phyloP scores from a whole-genome alignment of 37 sponge, comb jelly and placozoan genomes.

The Beroe forskalii region DNA sequence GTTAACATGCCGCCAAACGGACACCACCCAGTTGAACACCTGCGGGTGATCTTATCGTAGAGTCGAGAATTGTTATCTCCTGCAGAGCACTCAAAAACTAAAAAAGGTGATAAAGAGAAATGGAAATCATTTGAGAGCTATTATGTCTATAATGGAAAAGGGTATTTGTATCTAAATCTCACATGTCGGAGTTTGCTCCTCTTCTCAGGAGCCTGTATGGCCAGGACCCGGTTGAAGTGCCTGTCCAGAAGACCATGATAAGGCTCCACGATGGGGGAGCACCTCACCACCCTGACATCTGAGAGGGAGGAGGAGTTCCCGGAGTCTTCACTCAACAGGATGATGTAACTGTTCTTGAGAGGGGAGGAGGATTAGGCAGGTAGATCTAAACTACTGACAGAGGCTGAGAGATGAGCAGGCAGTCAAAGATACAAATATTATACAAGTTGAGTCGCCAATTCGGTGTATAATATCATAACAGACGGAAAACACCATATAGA shows the following conservation, averaged over 20 bases:
- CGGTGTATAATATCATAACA: no score
- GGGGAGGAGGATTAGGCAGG: not conserved
- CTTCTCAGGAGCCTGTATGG: conserved; percentile 12
- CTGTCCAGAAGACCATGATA: not conserved
- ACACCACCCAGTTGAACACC: not conserved
- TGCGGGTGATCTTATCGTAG: no score
- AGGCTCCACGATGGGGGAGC: not conserved
- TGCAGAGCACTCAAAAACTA: no score
- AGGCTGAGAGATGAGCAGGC: no score
- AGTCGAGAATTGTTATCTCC: no score
- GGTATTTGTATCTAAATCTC: not conserved
- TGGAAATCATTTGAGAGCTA: no score
- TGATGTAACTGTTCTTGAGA: not conserved
- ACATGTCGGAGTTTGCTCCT: not conserved
- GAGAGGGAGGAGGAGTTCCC: not conserved
- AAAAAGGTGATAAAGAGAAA: no score
- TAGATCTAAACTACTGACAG: no score
- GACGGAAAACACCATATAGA: no score
- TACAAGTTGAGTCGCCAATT: no score
- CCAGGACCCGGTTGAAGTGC: conserved; percentile 14
- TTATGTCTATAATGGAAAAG: no score
- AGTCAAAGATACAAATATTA: no score
- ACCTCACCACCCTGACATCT: conserved; percentile 9
- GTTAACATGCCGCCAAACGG: conserved; percentile 6
- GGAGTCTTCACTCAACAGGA: not conserved